Evolutionary conservation across 53 echinoderm and acorn worm genomes (phyloP).

Genomic region (Paracentrotus lividus): DNA sequence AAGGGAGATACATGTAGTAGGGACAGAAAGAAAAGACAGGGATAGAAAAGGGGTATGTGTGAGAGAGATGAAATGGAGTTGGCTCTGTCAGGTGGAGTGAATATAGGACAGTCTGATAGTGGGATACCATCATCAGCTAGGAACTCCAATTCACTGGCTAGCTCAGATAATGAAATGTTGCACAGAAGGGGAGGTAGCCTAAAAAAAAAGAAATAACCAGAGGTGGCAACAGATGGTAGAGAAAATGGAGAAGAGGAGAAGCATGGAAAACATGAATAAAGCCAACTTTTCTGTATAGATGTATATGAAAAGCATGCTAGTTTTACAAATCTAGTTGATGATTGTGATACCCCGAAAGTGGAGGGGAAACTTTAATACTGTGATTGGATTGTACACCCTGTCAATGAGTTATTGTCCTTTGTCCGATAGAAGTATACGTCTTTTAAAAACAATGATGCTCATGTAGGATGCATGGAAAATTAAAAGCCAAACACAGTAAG

Average conservation of each 20-base stretch:
- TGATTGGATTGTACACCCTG: too few species aligned
- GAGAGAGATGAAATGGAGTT: not conserved
- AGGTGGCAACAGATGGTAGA: not conserved
- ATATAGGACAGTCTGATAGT: conserved; percentile 77
- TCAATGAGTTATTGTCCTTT: too few species aligned
- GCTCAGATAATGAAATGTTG: not conserved
- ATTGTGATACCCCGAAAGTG: too few species aligned
- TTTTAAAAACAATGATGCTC: too few species aligned
- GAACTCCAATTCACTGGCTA: conserved; percentile 55
- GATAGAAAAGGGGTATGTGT: not conserved
- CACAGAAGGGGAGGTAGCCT: conserved; percentile 60
- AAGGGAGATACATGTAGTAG: not conserved
- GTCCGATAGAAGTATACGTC: too few species aligned
- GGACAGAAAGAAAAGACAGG: not conserved
- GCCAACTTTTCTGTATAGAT: too few species aligned
- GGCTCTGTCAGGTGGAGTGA: conserved; percentile 37
- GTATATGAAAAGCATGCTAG: too few species aligned
- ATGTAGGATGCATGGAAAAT: too few species aligned
- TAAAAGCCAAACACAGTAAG: too few species aligned
- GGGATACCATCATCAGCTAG: conserved; percentile 86
- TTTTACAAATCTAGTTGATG: too few species aligned
- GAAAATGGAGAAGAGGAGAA: too few species aligned
- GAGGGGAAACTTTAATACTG: too few species aligned
- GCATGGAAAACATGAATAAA: not conserved
- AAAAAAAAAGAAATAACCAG: not conserved